A percentile compares a stretch with the other conserved stretches of the same genome.
phyloP scores from a whole-genome alignment of 2,797 vertebrate species.

The Gymnoscopelus braueri region DNA sequence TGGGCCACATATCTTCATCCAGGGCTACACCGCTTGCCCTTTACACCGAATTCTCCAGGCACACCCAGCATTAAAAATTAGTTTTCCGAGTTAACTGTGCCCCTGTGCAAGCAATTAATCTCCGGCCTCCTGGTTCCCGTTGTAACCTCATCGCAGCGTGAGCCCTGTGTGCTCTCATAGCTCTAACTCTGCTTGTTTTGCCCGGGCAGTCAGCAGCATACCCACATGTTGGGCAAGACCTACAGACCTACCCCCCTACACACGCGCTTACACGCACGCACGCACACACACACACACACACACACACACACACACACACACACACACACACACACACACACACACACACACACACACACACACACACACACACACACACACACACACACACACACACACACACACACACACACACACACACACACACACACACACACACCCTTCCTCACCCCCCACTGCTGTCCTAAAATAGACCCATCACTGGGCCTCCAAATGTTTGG shows the following conservation, averaged over 20 bases:
- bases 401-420: neutral
- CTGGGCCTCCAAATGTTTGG: constrained; percentile 71
- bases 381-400: neutral
- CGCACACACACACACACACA: constrained; percentile 18
- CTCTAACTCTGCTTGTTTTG: constrained; percentile 50
- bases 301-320: constrained; percentile 20
- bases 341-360: constrained; percentile 17
- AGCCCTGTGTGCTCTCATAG: constrained; percentile 24
- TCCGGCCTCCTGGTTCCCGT: constrained; percentile 47
- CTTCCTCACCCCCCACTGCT: constrained; percentile 35
- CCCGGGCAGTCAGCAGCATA: constrained; percentile 46
- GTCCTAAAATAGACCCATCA: constrained; percentile 76
- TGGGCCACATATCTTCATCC: constrained; percentile 64
- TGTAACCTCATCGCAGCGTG: constrained; percentile 17
- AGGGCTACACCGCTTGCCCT: constrained; percentile 54
- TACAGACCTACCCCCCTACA: constrained; percentile 22
- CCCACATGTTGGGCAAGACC: constrained; percentile 59
- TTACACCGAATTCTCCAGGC: constrained; percentile 65
- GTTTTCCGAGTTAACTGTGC: constrained; percentile 54
- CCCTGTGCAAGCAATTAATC: constrained; percentile 61
- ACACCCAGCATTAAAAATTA: constrained; percentile 69
- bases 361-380: constrained; percentile 22
- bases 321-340: neutral
- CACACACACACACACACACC: neutral
- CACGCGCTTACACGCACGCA: neutral